Percentiles rank a stretch among this genome's conserved stretches.
Evolutionary conservation across 2,113 vertebrate species (phyloP).

Genomic region (Benitochromis conjunctus): DNA sequence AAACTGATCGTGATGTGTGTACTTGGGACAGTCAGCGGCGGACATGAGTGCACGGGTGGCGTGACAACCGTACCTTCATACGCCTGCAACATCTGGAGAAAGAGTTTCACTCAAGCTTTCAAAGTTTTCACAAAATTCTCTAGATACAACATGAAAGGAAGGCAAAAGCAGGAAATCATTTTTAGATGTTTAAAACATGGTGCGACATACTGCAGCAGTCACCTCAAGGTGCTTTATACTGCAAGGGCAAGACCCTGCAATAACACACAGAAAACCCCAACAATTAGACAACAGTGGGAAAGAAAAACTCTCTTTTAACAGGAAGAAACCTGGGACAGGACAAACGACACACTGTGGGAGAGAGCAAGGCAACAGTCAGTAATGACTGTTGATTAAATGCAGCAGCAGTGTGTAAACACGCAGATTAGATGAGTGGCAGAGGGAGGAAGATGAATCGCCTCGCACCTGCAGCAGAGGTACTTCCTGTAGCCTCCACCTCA

Average conservation of each 20-base stretch:
- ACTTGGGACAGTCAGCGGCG: neutral
- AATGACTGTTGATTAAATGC: neutral
- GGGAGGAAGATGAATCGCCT: neutral
- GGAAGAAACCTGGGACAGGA: neutral
- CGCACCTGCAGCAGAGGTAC: neutral
- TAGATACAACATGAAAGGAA: neutral
- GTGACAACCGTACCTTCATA: neutral
- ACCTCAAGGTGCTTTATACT: neutral
- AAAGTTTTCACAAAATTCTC: neutral
- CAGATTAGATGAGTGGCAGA: neutral
- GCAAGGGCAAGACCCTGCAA: neutral
- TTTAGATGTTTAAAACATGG: neutral
- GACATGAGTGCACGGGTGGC: neutral
- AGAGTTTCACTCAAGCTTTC: neutral
- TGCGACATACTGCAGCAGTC: neutral
- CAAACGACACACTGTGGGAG: neutral
- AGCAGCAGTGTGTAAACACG: neutral
- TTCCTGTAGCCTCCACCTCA: conserved; percentile 29
- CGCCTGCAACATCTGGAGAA: neutral
- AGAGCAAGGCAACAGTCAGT: neutral
- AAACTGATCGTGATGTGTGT: neutral
- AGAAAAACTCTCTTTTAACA: neutral
- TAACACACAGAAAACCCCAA: neutral
- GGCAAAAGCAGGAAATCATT: neutral
- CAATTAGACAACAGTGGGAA: neutral